These are phyloP conservation scores for Siniperca obscura DNA, from an alignment of 2,797 vertebrate genomes.

Conservation along the genomic window DNA sequence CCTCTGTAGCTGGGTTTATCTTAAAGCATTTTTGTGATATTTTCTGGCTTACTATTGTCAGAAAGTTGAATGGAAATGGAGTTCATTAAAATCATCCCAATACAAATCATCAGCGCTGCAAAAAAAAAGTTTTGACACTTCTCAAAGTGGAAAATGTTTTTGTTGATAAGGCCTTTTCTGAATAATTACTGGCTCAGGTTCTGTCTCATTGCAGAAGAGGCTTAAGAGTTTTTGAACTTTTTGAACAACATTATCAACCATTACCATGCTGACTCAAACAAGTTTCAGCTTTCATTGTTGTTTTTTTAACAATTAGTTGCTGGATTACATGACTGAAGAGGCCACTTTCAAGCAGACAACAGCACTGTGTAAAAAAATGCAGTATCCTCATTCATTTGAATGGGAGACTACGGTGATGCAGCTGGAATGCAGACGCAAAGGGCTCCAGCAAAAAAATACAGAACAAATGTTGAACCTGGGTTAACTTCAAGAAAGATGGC, in stretches of 20 bases:
- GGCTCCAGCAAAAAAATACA: neutral
- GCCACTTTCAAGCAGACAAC: neutral
- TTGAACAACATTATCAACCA: neutral
- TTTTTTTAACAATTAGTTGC: neutral
- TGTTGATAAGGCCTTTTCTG: conserved; percentile 9
- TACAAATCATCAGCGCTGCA: conserved; percentile 9
- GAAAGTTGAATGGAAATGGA: conserved; percentile 8
- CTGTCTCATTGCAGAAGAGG: neutral
- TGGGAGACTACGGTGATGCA: neutral
- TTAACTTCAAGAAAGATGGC: neutral
- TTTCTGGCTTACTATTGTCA: neutral
- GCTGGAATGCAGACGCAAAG: neutral
- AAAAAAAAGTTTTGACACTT: conserved; percentile 7
- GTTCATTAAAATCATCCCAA: conserved; percentile 8
- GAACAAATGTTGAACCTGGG: neutral
- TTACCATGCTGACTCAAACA: neutral
- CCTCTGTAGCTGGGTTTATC: conserved; percentile 5
- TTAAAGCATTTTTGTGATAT: conserved; percentile 22
- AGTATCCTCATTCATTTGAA: neutral
- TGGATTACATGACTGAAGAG: neutral
- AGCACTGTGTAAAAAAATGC: neutral
- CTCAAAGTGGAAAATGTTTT: neutral
- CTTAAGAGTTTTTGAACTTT: neutral
- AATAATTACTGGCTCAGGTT: conserved; percentile 14
- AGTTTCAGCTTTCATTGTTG: neutral